Percentiles rank a stretch among this genome's conserved stretches.
Evolutionary conservation across 2,888 invertebrate species (phyloP).

Genomic region (Anticlea derivata): DNA sequence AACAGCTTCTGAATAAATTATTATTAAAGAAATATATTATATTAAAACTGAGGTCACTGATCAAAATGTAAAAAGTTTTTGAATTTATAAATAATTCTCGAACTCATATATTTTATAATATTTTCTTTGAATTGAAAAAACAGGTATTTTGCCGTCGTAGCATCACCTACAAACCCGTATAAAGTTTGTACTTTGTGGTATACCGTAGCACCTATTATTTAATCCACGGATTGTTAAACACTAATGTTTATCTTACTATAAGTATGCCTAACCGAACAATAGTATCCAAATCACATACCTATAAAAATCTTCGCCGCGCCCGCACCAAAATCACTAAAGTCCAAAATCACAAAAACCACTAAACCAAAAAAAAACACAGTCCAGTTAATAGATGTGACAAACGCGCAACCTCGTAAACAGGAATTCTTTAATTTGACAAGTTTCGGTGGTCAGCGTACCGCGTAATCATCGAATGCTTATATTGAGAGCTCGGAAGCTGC

Average conservation of each 20-base stretch:
- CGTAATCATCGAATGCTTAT: slow-evolving; percentile 79
- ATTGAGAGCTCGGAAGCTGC: slow-evolving; percentile 72
- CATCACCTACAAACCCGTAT: no score
- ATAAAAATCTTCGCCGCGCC: slow-evolving; percentile 36
- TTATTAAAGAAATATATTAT: no score
- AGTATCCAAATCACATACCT: slow-evolving; percentile 41
- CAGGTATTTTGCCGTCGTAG: no score
- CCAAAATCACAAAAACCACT: slow-evolving; percentile 52
- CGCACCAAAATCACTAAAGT: slow-evolving; percentile 41
- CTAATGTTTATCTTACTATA: neutral
- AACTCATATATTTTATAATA: no score
- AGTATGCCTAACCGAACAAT: slow-evolving; percentile 2
- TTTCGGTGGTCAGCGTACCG: slow-evolving; percentile 76
- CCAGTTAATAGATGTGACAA: slow-evolving; percentile 49
- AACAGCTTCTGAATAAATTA: no score
- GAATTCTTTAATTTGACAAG: slow-evolving; percentile 78
- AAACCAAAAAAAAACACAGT: slow-evolving; percentile 67
- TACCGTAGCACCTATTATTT: neutral
- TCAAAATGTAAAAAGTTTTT: no score
- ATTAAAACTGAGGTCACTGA: no score
- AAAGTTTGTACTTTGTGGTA: no score
- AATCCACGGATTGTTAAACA: neutral
- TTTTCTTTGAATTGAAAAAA: no score
- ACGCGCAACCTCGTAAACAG: slow-evolving; percentile 57
- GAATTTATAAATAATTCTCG: no score